A percentile compares a stretch with the other conserved stretches of the same genome.
phyloP scores from a whole-genome alignment of 2,113 vertebrate genomes.

The Mungos mungo region DNA sequence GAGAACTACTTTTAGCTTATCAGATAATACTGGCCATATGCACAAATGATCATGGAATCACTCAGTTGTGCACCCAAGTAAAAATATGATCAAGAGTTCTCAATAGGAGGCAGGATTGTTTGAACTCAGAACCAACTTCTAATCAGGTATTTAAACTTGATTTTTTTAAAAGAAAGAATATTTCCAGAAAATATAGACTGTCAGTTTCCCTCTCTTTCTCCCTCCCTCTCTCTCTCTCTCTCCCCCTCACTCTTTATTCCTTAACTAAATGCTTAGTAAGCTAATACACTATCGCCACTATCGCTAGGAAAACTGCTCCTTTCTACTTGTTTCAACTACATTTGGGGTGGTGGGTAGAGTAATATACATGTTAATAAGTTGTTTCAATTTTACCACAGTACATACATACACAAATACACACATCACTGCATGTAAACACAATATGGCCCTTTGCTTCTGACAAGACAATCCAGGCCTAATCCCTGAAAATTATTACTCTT shows the following conservation, averaged over 20 bases:
- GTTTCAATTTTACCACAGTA: conserved; percentile 34
- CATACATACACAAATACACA: conserved; percentile 17
- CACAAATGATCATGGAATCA: too few relatives aligned
- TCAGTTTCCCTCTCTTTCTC: neutral
- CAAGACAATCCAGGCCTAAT: neutral
- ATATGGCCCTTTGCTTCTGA: neutral
- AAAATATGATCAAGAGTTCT: neutral
- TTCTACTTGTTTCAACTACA: conserved; percentile 19
- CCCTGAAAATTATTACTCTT: neutral
- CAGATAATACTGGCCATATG: neutral
- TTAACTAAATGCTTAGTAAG: neutral
- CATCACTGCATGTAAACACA: conserved; percentile 30
- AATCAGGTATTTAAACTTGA: neutral
- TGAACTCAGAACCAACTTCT: neutral
- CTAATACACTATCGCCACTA: neutral
- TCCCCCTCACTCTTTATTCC: neutral
- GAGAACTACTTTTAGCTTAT: neutral
- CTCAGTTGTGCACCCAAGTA: neutral
- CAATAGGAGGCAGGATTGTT: neutral
- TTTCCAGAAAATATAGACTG: neutral
- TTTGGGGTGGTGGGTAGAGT: neutral
- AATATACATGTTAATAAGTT: neutral
- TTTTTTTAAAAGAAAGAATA: neutral
- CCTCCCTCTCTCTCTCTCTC: neutral
- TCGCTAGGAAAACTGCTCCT: conserved; percentile 13